Base-by-base conservation (phyloP, 2,888 invertebrate species). In the Lithodes maja region DNA sequence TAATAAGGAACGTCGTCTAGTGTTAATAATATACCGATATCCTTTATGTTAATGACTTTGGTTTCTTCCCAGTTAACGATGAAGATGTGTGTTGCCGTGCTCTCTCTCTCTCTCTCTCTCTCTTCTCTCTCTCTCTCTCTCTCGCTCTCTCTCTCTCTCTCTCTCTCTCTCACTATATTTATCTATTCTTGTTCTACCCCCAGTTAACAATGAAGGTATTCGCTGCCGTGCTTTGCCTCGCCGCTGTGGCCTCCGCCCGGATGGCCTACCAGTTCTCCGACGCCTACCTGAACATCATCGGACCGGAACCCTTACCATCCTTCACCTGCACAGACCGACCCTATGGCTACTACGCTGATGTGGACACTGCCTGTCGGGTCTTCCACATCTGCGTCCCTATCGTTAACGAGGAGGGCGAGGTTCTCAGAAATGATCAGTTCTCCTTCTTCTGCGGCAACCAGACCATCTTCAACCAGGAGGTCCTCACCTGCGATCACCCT, bases 381-480 rank as follows among this genome's bases (percentile, higher is more conserved):
- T 92, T 92, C 92, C 92, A 92, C 92, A 91, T 92, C 49, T 92
- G 92, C 90, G 33, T 33, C 33, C 33, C 33, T 33, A 33, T 33
- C 33, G 33, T 33, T 33, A 33, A 33, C 33, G 33, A 33, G 33
- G 33, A 33, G 33, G 33, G 33, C 0, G 33, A 33, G 33, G 33
- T 33, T 33, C 33, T 33, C 33, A 33, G 33, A 33, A 33, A 80
- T 12, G 91, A 89, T 7, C 92, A 92, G 71, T 92, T 81, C 91
- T 92, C 92, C 90, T 92, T 92, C 92, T 90, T 92, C 90, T 92
- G 92, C 82, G 92, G 92, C 61, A 92, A 92, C 90, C 92, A 92
- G 87, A 92, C 92, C 49, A 89, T 92, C 68, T 92, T 92, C 91
- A 92, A 91, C 86, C 92, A 92, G 86, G 91, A 92, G 53, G 86